Conservation (phyloP, 2,797 vertebrate species). For the Phyllotis vaccarum region DNA sequence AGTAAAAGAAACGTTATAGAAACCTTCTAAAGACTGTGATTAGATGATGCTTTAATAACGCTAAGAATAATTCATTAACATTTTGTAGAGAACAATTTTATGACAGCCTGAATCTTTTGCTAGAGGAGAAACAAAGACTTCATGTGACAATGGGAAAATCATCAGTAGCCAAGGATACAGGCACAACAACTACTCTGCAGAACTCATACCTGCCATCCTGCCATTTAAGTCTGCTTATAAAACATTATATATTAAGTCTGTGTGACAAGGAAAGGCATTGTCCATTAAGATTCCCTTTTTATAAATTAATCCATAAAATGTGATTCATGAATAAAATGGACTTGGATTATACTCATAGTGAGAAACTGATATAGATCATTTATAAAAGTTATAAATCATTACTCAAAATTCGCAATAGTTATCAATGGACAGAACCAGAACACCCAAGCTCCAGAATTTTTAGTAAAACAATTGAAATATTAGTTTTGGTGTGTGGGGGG, state of each 20-base stretch:
- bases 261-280: not conserved
- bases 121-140: not conserved
- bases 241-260: too few relatives aligned
- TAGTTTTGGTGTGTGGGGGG: not conserved
- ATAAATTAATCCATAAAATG: not conserved
- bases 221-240: not conserved
- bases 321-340: not conserved
- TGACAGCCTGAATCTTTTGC: not conserved
- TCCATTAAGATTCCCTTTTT: not conserved
- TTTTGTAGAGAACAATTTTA: not conserved
- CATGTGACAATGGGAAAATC: not conserved
- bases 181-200: not conserved
- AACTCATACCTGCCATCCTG: not conserved
- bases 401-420: not conserved
- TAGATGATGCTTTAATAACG: not conserved
- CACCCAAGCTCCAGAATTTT: not conserved
- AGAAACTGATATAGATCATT: not conserved
- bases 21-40: not conserved
- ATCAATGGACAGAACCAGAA: not conserved
- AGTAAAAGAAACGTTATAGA: not conserved
- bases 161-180: not conserved
- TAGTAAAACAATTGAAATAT: not conserved
- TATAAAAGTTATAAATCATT: not conserved
- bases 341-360: not conserved
- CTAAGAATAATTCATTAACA: not conserved